A percentile compares a stretch with the other conserved stretches of the same genome.
Conservation (phyloP, 2,888 invertebrate species). For the Liposcelis brunnea region DNA sequence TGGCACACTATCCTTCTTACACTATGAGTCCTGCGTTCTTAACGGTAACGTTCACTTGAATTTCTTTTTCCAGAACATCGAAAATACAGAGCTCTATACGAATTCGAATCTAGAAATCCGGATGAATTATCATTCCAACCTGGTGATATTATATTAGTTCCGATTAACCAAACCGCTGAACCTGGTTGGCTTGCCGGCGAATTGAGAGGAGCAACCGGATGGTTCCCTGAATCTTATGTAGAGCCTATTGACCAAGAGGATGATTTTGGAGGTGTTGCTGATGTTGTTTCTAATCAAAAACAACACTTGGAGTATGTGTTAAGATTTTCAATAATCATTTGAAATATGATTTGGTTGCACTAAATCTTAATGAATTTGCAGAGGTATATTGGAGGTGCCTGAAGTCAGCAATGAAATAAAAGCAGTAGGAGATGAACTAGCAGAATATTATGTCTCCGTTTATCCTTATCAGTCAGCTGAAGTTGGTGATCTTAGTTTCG, state of each 20-base stretch:
- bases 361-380: no score
- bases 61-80: conserved; percentile 13
- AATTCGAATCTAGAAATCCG: conserved; percentile 76
- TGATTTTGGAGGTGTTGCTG: conserved; percentile 25
- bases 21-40: no score
- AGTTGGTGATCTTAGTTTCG: conserved; percentile 79
- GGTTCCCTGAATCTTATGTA: conserved; percentile 95
- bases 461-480: conserved; percentile 83
- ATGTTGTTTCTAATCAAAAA: conserved; percentile 22
- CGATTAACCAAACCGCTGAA: conserved; percentile 69
- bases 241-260: conserved; percentile 43
- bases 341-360: no score
- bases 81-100: conserved; percentile 80
- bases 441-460: conserved; percentile 69
- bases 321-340: no score
- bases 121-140: conserved; percentile 90
- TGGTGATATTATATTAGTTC: conserved; percentile 75
- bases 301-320: conserved; percentile 34
- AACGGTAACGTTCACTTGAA: no score
- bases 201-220: conserved; percentile 76
- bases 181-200: conserved; percentile 96
- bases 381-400: conserved; percentile 48
- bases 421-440: conserved; percentile 21
- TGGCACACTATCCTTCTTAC: no score
- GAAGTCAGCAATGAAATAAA: conserved; percentile 24